Base-by-base conservation (phyloP, 1,140 invertebrate species). In the Andrena cerasifolii region DNA sequence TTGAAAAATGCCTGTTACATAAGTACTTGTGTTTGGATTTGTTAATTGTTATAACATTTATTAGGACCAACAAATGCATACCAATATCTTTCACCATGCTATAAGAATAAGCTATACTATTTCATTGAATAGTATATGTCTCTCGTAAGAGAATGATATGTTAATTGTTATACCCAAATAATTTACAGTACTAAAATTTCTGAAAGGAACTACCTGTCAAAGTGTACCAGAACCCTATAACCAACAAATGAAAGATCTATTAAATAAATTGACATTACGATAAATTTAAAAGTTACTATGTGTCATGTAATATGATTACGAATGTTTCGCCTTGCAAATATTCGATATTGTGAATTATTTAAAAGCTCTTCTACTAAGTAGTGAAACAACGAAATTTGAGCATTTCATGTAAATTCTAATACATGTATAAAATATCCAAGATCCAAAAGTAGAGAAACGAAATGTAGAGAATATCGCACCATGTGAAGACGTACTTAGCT, bases 401-500 rank as follows among this genome's bases (percentile, higher is more conserved):
- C 62, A 45, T 74, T 54, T 74, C 6, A 31, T 59, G 54, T n/a
- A 7, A 56, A 33, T 43, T 65, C 7, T 26, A 51, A 53, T 45
- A 49, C n/a, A n/a, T n/a, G n/a, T 62, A 40, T 58, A 26, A 68
- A 67, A 68, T 36, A 26, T 43, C 18, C 31, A 59, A 45, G 3
- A 53, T 21, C 36, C 1, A 40, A 26, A 58, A 47, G 0, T 70
- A 56, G n/a, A 16, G 33, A 16, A 65, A 51, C n/a, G 40, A 43
- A 10, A 40, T n/a, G n/a, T n/a, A 40, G 18, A 31, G 1, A 16
- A 3, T 10, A 56, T 3, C 0, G 33, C 43, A 31, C 7, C 10
- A 31, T 33, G 36, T 26, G 10, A 16, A 28, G 77, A 94, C 96
- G 95, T 95, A 98, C 98, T 99, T 99, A 75, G 97, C 96, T 7